phyloP scores from a whole-genome alignment of 2,113 vertebrate genomes.

The Ia io region DNA sequence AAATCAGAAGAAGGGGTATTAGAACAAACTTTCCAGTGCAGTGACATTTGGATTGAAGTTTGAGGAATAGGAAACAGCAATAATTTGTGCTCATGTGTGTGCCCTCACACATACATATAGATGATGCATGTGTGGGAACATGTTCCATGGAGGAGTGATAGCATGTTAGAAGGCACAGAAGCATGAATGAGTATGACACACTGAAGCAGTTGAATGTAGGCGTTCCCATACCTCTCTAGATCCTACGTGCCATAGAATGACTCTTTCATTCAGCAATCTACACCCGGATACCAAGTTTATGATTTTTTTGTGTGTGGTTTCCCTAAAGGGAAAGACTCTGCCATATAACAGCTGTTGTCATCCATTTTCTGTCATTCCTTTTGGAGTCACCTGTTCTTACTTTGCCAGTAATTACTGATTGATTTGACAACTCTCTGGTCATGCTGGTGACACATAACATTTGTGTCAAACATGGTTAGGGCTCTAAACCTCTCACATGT shows the following conservation, averaged over 20 bases:
- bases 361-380: neutral
- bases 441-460: neutral
- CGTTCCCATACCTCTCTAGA: neutral
- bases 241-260: neutral
- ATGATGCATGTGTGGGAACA: neutral
- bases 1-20: neutral
- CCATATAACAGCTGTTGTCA: neutral
- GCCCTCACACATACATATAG: neutral
- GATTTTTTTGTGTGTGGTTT: neutral
- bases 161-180: neutral
- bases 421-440: neutral
- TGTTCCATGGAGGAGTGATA: neutral
- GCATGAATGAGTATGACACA: too few species aligned
- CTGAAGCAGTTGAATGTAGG: neutral
- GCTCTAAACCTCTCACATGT: neutral
- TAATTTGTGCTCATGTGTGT: neutral
- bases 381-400: constrained; percentile 30
- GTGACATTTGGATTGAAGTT: neutral
- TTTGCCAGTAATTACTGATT: neutral
- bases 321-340: neutral
- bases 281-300: neutral
- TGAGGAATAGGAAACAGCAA: neutral
- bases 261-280: neutral
- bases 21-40: neutral
- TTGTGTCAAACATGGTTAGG: neutral